Base-by-base conservation (phyloP, 1,140 invertebrate species). In the Atta texana region DNA sequence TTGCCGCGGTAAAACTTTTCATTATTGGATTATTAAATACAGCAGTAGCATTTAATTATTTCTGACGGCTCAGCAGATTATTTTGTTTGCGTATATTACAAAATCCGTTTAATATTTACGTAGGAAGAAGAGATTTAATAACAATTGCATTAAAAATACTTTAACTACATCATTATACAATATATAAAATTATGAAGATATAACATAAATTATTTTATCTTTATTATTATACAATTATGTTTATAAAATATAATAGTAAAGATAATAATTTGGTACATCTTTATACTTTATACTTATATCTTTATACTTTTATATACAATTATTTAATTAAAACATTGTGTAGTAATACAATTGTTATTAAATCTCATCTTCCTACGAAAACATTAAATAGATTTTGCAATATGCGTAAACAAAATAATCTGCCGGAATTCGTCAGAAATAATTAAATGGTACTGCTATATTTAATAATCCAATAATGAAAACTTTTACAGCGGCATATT, bases 21-120 rank as follows among this genome's bases (percentile, higher is more conserved):
- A 18, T 59, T 77, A 44, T 34, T 75, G 51, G 12, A 31, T 34
- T 72, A 57, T 74, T 74, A 57, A 55, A 74, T 74, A 34, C n/a
- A 21, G 2, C 8, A 39, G 53, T 72, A 74, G 10, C 12, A n/a
- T 74, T 74, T 57, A 34, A 74, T 74, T 74, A 74, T 21, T 74
- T 74, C 5, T 74, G 28, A 74, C 31, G 6, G 44, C 12, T 4
- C 12, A 12, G 6, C n/a, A 74, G 16, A 39, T 57, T 57, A 55
- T 74, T 71, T 34, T 4, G 16, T 71, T 71, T 51, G 24, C 21
- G 5, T 53, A 53, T n/a, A 66, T 53, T 28, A 6, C 7, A 8
- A 53, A 53, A 72, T 72, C 8, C 18, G 12, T 74, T 74, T 74
- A 74, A 74, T 55, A 31, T 7, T 74, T 74, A 10, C 2, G 2